phyloP scores from a whole-genome alignment of 30 jellyfish, hydroid and myxozoan species.

The Phacellophora camtschatica region DNA sequence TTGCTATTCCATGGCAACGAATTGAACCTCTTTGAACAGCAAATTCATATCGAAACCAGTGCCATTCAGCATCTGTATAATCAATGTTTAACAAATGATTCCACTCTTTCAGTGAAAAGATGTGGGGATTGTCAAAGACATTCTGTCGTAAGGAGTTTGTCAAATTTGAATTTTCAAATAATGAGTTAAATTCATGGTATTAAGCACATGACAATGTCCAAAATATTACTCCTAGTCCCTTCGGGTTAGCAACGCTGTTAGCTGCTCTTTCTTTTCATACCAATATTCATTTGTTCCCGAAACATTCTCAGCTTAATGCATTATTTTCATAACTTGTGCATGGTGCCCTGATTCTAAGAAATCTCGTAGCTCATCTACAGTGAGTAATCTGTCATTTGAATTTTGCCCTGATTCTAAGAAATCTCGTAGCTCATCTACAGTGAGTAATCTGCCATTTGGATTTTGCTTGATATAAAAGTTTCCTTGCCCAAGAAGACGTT shows the following conservation, averaged over 20 bases:
- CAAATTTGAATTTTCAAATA: background rate
- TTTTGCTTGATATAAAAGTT: constrained; percentile 13
- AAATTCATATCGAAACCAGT: background rate
- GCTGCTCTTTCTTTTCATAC: background rate
- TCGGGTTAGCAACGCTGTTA: background rate
- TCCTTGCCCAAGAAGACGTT: background rate
- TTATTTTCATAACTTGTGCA: background rate
- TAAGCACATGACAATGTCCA: background rate
- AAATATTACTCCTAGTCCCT: background rate
- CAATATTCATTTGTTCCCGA: constrained; percentile 9
- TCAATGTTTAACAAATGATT: too few species aligned
- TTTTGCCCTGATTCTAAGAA: too few species aligned
- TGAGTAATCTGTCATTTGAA: background rate
- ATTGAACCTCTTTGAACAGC: background rate
- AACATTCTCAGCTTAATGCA: background rate
- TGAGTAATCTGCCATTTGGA: background rate
- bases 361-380: background rate
- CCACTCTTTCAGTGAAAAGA: too few species aligned
- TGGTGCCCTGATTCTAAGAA: background rate
- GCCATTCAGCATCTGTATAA: too few species aligned
- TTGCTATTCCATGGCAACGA: constrained; percentile 48
- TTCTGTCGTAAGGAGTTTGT: too few species aligned
- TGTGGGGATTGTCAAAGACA: too few species aligned
- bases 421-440: background rate
- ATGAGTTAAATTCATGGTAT: background rate